Evolutionary conservation across 2,888 invertebrate species (phyloP), one percentile per base, ranked within the genome.

Genomic region (Prosapia bicincta): DNA sequence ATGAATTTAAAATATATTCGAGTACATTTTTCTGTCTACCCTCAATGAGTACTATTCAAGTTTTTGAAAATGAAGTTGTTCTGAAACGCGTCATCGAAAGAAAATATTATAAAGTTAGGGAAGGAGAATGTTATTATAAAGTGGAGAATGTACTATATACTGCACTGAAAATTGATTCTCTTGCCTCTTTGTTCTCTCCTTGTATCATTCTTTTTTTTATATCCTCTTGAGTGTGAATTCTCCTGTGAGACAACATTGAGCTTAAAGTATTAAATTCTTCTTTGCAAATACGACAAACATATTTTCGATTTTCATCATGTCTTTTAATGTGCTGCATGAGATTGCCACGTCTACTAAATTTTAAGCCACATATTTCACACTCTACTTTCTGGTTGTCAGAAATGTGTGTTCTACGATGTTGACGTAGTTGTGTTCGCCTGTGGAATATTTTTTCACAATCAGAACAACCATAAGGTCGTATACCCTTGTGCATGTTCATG

Each of bases 391-490:
- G 83, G 43, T 83, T 83, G 2, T 66, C 72, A 7, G 75, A 76
- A 13, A 82, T 82, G 76, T 85, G 84, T 1, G 83, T 82, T 13
- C 83, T 79, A 71, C 79, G 80, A 74, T 84, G 84, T 70, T 85
- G 84, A 24, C 84, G 79, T 72, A 85, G 80, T 78, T 84, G 84
- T 70, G 83, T 83, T 69, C 83, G 81, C 74, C 83, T 84, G 66
- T 82, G 83, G 80, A 86, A 86, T 9, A 83, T 82, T 80, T 86
- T 86, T 2, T 82, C 83, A 79, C 87, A 87, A 43, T 84, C 82
- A 3, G 85, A 83, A 76, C 87, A 87, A 1, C 81, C 77, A 76
- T 84, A 85, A 0, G 85, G 84, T 68, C 80, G 82, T 43, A 81
- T 81, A 3, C 81, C 83, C 67, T 83, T 83, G 78, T 88, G 88